Percentiles rank a stretch among this genome's conserved stretches.
These are phyloP conservation scores for Leucania comma DNA, from an alignment of 2,888 invertebrate genomes.

Conservation along the genomic window DNA sequence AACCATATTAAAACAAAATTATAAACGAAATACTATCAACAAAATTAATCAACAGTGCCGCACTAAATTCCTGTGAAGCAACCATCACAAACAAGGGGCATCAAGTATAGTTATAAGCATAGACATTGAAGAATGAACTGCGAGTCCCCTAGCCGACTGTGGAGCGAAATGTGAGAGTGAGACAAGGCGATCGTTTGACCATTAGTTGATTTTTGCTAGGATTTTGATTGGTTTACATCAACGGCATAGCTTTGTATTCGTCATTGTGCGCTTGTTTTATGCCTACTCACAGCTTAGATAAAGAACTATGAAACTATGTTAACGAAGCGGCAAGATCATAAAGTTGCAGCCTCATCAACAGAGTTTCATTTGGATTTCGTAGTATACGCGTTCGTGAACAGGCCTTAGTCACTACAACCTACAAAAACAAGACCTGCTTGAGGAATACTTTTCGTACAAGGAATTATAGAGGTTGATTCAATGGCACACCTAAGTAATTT, in stretches of 20 bases:
- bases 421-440: too few relatives aligned
- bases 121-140: neutral
- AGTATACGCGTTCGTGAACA: too few relatives aligned
- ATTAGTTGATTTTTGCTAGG: neutral
- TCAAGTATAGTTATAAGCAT: conserved; percentile 64
- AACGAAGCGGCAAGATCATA: too few relatives aligned
- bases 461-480: too few relatives aligned
- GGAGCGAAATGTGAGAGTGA: neutral
- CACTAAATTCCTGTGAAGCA: conserved; percentile 60
- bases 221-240: neutral
- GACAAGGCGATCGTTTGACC: neutral
- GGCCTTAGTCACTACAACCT: too few relatives aligned
- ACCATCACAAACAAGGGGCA: conserved; percentile 67
- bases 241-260: neutral
- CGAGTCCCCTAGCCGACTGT: neutral
- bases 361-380: too few relatives aligned
- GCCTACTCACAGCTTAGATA: too few relatives aligned
- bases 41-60: conserved; percentile 62
- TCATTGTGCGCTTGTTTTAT: too few relatives aligned
- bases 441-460: too few relatives aligned
- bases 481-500: too few relatives aligned
- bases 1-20: conserved; percentile 41
- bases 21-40: conserved; percentile 55
- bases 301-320: too few relatives aligned
- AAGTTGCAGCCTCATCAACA: too few relatives aligned